These are phyloP conservation scores for Halcyon chelicuti DNA, from an alignment of 2,797 vertebrate species.

Conservation along the genomic window DNA sequence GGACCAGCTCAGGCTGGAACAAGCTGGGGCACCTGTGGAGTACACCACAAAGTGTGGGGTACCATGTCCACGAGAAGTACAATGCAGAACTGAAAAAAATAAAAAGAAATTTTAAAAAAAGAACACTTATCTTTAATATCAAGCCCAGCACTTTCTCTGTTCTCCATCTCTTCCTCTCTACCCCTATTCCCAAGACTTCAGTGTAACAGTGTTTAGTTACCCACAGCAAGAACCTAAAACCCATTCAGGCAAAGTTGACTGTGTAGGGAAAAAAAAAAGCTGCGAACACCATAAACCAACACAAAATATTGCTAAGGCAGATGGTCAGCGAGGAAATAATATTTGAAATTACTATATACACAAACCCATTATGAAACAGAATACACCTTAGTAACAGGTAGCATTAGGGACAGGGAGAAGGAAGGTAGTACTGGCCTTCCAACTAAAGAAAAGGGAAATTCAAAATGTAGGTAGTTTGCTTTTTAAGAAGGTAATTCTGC, in stretches of 20 bases:
- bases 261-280: background rate
- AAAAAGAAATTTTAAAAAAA: background rate
- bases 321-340: background rate
- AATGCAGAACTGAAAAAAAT: background rate
- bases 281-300: background rate
- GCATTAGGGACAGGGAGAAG: background rate
- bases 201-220: background rate
- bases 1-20: slow-evolving; percentile 7
- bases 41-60: background rate
- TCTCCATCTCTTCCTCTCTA: background rate
- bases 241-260: slow-evolving; percentile 18
- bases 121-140: background rate
- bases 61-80: background rate
- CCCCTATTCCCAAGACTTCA: background rate
- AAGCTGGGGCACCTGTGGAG: background rate
- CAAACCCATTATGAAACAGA: background rate
- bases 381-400: background rate
- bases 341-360: background rate
- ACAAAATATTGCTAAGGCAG: slow-evolving; percentile 25
- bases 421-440: background rate
- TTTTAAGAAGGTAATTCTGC: background rate
- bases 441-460: background rate
- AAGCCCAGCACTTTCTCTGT: background rate
- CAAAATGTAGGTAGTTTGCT: background rate
- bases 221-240: slow-evolving; percentile 34